A percentile compares a stretch with the other conserved stretches of the same genome.
These are phyloP conservation scores for Drosophila hydei DNA, from an alignment of 1,140 invertebrate genomes.

Conservation along the genomic window DNA sequence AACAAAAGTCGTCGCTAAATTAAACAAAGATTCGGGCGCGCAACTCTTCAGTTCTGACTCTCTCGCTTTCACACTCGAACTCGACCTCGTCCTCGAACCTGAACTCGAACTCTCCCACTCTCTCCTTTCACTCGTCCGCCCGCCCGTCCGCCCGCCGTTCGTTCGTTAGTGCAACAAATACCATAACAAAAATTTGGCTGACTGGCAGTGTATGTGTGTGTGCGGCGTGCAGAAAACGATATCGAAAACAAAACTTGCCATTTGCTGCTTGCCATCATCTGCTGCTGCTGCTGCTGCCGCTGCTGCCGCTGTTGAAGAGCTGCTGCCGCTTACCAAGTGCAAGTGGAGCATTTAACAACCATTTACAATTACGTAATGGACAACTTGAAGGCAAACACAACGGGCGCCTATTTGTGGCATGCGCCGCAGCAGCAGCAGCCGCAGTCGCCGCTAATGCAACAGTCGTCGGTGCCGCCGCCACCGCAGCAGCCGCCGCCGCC, in stretches of 20 bases:
- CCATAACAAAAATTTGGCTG: no score
- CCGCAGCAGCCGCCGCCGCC: conserved; percentile 16
- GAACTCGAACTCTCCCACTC: neutral
- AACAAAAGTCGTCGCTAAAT: neutral
- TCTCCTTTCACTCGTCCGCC: neutral
- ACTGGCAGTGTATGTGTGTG: conserved; percentile 1
- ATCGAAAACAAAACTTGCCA: neutral
- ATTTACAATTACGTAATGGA: conserved; percentile 43
- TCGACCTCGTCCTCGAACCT: no score
- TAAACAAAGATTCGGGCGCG: neutral
- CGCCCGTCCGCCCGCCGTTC: no score
- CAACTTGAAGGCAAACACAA: conserved; percentile 60
- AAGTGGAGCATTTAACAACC: neutral
- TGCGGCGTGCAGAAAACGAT: neutral
- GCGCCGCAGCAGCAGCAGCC: conserved; percentile 23
- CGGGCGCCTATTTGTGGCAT: conserved; percentile 58
- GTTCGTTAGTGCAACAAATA: neutral
- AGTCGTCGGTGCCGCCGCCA: conserved; percentile 15
- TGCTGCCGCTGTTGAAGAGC: neutral
- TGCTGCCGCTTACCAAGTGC: neutral
- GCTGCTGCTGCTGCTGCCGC: no score
- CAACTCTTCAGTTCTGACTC: neutral
- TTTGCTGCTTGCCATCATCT: neutral
- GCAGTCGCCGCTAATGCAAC: conserved; percentile 20
- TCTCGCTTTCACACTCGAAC: neutral